Evolutionary conservation across 23 tunicate genomes (phyloP).

Genomic region (Diplosoma virens): DNA sequence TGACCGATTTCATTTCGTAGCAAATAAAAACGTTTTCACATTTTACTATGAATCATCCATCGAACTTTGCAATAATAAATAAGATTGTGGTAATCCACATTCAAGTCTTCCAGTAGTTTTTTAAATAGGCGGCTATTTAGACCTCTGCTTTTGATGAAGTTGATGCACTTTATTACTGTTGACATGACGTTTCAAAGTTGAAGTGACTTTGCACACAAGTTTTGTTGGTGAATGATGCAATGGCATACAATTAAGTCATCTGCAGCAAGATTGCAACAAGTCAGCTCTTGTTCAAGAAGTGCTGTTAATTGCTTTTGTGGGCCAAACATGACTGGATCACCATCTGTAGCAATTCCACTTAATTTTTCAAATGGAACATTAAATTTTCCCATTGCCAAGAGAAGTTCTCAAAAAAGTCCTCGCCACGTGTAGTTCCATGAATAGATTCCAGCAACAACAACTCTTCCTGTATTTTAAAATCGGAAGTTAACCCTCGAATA

Average conservation of each 20-base stretch:
- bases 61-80: slow-evolving; percentile 39
- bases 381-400: slow-evolving; percentile 41
- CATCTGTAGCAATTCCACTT: slow-evolving; percentile 44
- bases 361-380: slow-evolving; percentile 38
- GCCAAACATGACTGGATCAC: slow-evolving; percentile 60
- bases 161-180: slow-evolving; percentile 39
- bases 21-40: slow-evolving; percentile 28
- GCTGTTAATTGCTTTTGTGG: slow-evolving; percentile 33
- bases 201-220: slow-evolving; percentile 46
- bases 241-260: slow-evolving; percentile 18
- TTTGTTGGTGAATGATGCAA: slow-evolving; percentile 39
- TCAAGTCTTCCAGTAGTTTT: slow-evolving; percentile 39
- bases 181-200: slow-evolving; percentile 38
- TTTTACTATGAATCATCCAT: slow-evolving; percentile 33
- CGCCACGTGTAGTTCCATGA: slow-evolving; percentile 61
- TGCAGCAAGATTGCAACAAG: slow-evolving; percentile 35
- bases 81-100: slow-evolving; percentile 36
- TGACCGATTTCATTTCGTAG: slow-evolving; percentile 8
- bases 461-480: slow-evolving; percentile 46
- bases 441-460: slow-evolving; percentile 55
- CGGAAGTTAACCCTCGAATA: slow-evolving; percentile 53
- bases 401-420: slow-evolving; percentile 38
- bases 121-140: slow-evolving; percentile 50
- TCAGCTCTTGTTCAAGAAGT: slow-evolving; percentile 44
- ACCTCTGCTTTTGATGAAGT: slow-evolving; percentile 53